Conservation (phyloP, 2,797 vertebrate species). For the Ctenopoma kingsleyae region DNA sequence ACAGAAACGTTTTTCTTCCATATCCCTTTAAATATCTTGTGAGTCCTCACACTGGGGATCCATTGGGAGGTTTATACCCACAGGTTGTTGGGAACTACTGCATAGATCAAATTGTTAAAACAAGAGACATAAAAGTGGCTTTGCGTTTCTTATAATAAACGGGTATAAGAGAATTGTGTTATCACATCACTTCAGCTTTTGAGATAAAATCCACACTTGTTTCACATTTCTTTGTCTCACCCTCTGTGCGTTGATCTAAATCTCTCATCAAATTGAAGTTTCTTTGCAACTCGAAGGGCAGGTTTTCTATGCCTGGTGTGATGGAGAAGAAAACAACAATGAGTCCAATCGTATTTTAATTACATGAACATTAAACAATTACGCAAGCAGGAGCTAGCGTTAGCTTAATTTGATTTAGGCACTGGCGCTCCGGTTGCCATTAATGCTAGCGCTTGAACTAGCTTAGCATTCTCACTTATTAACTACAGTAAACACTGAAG, state of each 20-base stretch:
- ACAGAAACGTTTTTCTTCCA: background rate
- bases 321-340: conserved; percentile 10
- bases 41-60: background rate
- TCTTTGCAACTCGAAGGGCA: conserved; percentile 96
- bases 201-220: background rate
- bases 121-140: background rate
- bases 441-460: background rate
- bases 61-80: background rate
- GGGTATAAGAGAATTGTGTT: background rate
- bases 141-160: background rate
- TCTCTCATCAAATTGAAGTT: conserved; percentile 99
- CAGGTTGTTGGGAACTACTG: background rate
- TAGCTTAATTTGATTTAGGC: conserved; percentile 6
- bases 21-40: background rate
- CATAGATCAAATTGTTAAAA: background rate
- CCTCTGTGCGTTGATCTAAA: conserved; percentile 96
- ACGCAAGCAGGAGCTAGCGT: conserved; percentile 11
- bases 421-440: background rate
- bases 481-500: background rate
- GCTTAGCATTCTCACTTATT: background rate
- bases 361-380: background rate
- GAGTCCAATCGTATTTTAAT: background rate
- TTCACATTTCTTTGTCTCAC: conserved; percentile 73
- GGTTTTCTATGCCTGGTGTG: conserved; percentile 93
- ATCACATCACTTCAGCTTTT: background rate